phyloP scores from a whole-genome alignment of 2,888 invertebrate species.

The Drosophila crucigera region DNA sequence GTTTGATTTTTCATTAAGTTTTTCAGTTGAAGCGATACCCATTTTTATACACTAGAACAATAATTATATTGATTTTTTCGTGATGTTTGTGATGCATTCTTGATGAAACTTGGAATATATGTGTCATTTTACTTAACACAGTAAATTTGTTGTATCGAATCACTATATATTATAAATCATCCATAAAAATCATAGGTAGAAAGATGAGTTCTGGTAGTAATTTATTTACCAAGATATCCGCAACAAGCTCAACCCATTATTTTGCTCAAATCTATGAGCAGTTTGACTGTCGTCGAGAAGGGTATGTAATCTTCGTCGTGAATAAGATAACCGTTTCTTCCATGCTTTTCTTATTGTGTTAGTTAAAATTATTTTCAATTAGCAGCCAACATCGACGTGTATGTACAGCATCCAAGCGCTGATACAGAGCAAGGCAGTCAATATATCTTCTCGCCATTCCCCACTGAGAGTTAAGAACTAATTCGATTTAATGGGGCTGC shows the following conservation, averaged over 20 bases:
- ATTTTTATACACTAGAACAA: constrained; percentile 7
- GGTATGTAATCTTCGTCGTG: background rate
- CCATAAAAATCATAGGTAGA: too few species aligned
- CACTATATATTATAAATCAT: too few species aligned
- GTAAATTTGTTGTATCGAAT: background rate
- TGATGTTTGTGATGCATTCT: background rate
- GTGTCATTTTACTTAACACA: background rate
- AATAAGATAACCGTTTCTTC: background rate
- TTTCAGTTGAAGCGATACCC: constrained; percentile 35
- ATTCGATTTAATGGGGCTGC: constrained; percentile 6
- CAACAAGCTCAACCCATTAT: background rate
- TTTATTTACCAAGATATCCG: background rate
- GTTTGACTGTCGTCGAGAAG: background rate
- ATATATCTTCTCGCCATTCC: background rate
- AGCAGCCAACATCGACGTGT: constrained; percentile 49
- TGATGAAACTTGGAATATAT: background rate
- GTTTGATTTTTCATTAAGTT: constrained; percentile 72
- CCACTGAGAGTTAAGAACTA: constrained; percentile 3
- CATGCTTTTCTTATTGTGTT: constrained; percentile 36
- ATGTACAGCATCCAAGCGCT: constrained; percentile 1
- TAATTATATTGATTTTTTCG: background rate
- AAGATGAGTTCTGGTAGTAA: background rate
- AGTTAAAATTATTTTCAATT: constrained; percentile 76
- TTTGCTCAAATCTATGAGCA: background rate
- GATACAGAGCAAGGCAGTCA: background rate